Evolutionary conservation across 2,888 invertebrate genomes (phyloP), one percentile per base, ranked within the genome.

Genomic region (Ischnura elegans): DNA sequence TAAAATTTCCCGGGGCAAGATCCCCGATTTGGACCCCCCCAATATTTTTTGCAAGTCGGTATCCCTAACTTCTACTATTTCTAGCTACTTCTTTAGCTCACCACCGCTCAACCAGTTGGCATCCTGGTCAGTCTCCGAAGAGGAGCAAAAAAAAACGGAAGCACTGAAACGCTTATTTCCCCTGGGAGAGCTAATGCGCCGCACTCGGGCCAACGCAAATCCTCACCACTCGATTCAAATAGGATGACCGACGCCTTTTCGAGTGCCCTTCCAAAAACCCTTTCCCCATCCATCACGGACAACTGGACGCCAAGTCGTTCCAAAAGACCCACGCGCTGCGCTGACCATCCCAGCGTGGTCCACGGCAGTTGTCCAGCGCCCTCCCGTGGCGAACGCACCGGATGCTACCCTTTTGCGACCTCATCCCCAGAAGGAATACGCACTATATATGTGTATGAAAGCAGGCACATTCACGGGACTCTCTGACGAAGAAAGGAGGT

Each of bases 371-470:
- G 66, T 61, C 61, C 66, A 29, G 55, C 3, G 25, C 61, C 36
- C 87, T 36, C 87, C 87, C 87, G 87, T 51, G 8, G 87, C 25
- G 51, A 8, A 51, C 55, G n/a, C n/a, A 55, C 87, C 87, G 87
- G 87, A 87, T 87, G 55, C 87, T n/a, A 55, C 61, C 61, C 43
- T 61, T 90, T 90, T 66, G 61, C 87, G 76, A 21, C 36, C 76
- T 76, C 76, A 36, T 13, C 76, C 29, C 76, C 2, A 51, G 13
- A 19, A 51, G 13, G 51, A 51, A 51, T 51, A 51, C 13, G 51
- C 51, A 10, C 13, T 19, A 51, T 51, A 51, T 13, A 51, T 51
- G 4, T n/a, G n/a, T n/a, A n/a, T n/a, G n/a, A n/a, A n/a, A n/a
- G n/a, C n/a, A n/a, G n/a, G n/a, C n/a, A n/a, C n/a, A 25, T 61